These are phyloP conservation scores for Bubo bubo DNA, from an alignment of 2,113 vertebrate genomes.

Conservation along the genomic window DNA sequence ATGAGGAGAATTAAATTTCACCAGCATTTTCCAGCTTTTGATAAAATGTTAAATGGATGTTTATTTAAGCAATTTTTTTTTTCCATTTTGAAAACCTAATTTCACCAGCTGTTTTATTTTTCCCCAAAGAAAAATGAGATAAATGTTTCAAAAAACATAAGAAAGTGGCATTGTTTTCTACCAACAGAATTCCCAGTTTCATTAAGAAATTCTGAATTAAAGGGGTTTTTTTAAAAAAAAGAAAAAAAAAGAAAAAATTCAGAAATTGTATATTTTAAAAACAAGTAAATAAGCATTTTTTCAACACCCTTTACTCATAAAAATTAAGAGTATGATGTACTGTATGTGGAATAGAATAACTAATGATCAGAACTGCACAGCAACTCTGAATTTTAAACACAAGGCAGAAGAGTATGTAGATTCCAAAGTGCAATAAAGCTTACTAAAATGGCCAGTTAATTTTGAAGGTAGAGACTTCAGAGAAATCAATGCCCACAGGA, in stretches of 20 bases:
- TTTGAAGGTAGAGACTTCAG: conserved; percentile 3
- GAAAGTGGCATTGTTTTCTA: conserved; percentile 19
- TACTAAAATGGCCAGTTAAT: neutral
- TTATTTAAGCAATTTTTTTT: conserved; percentile 15
- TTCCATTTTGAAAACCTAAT: conserved; percentile 31
- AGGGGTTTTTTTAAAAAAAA: neutral
- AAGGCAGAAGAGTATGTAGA: neutral
- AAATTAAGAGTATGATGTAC: neutral
- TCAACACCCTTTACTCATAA: neutral
- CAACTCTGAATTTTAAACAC: conserved; percentile 1
- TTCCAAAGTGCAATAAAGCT: neutral
- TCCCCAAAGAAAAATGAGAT: neutral
- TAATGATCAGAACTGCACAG: neutral
- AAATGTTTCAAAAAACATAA: neutral
- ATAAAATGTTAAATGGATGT: conserved; percentile 30
- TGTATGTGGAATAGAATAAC: neutral
- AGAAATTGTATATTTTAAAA: neutral
- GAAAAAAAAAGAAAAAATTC: neutral
- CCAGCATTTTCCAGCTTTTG: conserved; percentile 6
- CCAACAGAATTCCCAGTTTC: neutral
- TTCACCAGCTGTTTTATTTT: conserved; percentile 28
- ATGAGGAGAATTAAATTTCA: neutral
- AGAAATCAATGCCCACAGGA: conserved; percentile 3
- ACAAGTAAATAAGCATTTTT: neutral
- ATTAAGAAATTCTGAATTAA: conserved; percentile 1